phyloP scores from a whole-genome alignment of 2,888 invertebrate species.

The Melanchra persicariae region DNA sequence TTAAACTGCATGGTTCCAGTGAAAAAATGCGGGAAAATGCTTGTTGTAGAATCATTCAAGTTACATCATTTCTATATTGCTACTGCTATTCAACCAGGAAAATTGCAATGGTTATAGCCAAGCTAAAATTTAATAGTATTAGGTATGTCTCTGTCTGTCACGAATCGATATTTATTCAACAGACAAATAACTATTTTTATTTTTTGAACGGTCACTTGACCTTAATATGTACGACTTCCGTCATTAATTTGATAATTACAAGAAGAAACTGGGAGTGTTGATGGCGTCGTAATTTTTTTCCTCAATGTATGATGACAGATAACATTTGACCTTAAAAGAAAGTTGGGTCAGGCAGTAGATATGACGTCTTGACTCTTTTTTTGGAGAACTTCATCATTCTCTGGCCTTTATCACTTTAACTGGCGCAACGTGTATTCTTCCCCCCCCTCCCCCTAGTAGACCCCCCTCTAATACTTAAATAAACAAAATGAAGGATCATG shows the following conservation, averaged over 20 bases:
- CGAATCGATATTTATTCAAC: slow-evolving; percentile 21
- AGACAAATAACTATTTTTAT: slow-evolving; percentile 1
- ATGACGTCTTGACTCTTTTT: too few species aligned
- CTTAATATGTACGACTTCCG: slow-evolving; percentile 13
- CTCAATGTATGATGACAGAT: neutral
- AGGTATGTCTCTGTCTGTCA: slow-evolving; percentile 6
- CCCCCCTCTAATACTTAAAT: too few species aligned
- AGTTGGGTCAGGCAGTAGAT: too few species aligned
- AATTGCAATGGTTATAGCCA: slow-evolving; percentile 20
- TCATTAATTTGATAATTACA: slow-evolving; percentile 20
- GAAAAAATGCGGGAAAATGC: too few species aligned
- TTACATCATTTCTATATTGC: neutral
- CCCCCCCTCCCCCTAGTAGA: too few species aligned
- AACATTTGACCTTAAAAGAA: slow-evolving; percentile 12
- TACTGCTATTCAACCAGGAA: neutral
- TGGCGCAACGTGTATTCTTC: too few species aligned
- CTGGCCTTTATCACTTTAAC: too few species aligned
- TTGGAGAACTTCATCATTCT: neutral
- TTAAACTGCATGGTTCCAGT: too few species aligned
- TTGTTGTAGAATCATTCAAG: neutral
- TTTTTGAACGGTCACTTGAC: slow-evolving; percentile 9
- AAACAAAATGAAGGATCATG: neutral
- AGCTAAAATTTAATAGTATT: neutral
- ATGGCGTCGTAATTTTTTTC: neutral
- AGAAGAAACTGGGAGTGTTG: neutral